These are phyloP conservation scores for Nemotelus pantherinus DNA, from an alignment of 2,888 invertebrate genomes.

Conservation along the genomic window DNA sequence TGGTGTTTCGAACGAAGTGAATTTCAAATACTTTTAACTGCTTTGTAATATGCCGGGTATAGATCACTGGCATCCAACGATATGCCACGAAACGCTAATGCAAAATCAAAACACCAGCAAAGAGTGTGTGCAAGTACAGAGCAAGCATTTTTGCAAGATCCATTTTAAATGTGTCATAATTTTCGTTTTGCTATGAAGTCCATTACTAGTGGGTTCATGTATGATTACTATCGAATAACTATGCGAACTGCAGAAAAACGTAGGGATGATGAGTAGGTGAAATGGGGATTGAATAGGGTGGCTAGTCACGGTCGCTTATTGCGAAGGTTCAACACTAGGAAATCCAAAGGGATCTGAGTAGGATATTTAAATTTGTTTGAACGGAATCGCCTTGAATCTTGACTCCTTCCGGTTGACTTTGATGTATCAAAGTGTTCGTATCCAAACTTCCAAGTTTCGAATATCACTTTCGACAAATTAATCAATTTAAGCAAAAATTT, in stretches of 20 bases:
- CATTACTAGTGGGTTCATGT: background rate
- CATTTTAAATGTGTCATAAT: conserved; percentile 29
- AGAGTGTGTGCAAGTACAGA: background rate
- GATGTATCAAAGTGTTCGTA: too few relatives aligned
- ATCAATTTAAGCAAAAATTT: background rate
- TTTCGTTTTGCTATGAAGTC: conserved; percentile 24
- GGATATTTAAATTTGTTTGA: too few relatives aligned
- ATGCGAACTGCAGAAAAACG: background rate
- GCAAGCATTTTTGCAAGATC: conserved; percentile 2
- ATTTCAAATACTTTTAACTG: background rate
- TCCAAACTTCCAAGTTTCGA: too few relatives aligned
- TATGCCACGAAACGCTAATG: conserved; percentile 3
- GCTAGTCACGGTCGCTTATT: background rate
- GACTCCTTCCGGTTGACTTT: too few relatives aligned
- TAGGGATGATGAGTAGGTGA: background rate
- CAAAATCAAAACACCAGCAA: background rate
- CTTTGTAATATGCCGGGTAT: background rate
- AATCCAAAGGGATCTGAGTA: background rate
- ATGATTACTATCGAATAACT: conserved; percentile 16
- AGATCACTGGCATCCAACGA: background rate
- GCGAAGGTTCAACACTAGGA: background rate
- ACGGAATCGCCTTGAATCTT: too few relatives aligned
- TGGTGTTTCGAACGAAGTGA: conserved; percentile 14
- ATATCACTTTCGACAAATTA: too few relatives aligned
- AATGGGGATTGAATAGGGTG: background rate